Evolutionary conservation across 1,140 invertebrate species (phyloP), one percentile per base, ranked within the genome.

Genomic region (Drosophila mauritiana): DNA sequence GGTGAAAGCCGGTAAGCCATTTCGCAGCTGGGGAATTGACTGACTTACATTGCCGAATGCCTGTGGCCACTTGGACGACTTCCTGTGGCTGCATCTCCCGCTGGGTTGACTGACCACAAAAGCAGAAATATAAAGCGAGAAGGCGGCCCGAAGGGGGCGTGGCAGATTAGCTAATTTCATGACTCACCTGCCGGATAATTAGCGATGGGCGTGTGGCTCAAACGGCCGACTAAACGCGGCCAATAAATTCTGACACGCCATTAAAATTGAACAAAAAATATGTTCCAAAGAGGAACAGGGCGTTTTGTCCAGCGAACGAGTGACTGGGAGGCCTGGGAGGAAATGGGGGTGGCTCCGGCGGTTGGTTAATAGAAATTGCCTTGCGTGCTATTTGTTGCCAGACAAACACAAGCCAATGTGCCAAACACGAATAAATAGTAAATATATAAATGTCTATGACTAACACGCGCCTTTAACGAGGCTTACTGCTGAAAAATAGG

Each of bases 191-290:
- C 53, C 72, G 56, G 55, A 34, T 70, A 72, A 57, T 53, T 43
- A 70, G 53, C 34, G n/a, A 20, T 45, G 40, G 42, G 39, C 57
- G 64, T 65, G 37, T 20, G 37, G 13, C 39, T 27, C 48, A 88
- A 82, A 85, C 80, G 68, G 69, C 78, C 79, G 72, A 62, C 81
- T 69, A 85, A 85, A 84, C 78, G 81, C 43, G 22, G 80, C 83
- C 84, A 88, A 88, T 88, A 89, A 88, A 88, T 89, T 83, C 84
- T 73, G 80, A 77, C 83, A 88, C 83, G 83, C 83, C 61, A 88
- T 86, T 68, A 89, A 88, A 83, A 67, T 86, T 78, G 58, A 75
- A 86, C 72, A 15, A 42, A 48, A 52, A 39, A 46, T 39, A 4
- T 8, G n/a, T 46, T 48, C 13, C 8, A 7, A 37, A 4, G 31